Conservation (phyloP, 2,888 invertebrate genomes). For the Drosophila mettleri region DNA sequence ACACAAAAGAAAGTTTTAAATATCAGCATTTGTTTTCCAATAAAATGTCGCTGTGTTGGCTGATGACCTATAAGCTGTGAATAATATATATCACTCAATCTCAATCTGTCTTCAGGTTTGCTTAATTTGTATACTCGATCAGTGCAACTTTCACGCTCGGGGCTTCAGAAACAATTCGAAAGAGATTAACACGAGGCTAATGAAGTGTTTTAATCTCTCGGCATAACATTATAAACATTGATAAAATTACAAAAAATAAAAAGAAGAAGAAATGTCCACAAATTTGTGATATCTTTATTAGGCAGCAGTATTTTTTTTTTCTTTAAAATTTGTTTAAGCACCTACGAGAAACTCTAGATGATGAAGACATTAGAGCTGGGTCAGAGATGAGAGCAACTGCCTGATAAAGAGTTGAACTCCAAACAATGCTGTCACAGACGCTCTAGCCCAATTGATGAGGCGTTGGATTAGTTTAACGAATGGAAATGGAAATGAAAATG, state of each 20-base stretch:
- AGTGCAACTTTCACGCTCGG: conserved; percentile 68
- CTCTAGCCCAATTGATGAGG: conserved; percentile 36
- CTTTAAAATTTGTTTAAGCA: conserved; percentile 41
- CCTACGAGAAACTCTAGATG: conserved; percentile 29
- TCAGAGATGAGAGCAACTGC: conserved; percentile 33
- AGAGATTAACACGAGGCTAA: conserved; percentile 66
- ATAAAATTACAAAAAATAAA: conserved; percentile 1
- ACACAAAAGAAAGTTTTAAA: conserved; percentile 1
- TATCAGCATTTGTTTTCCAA: not conserved
- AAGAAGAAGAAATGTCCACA: conserved; percentile 28
- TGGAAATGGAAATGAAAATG: conserved; percentile 15
- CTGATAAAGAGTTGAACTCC: conserved; percentile 36
- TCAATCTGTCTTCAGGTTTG: conserved; percentile 8
- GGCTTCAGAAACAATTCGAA: conserved; percentile 10
- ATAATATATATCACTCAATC: conserved; percentile 1
- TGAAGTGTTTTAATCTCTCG: conserved; percentile 64
- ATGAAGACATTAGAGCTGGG: conserved; percentile 65
- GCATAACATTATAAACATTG: conserved; percentile 59
- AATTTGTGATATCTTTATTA: conserved; percentile 60
- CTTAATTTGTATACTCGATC: conserved; percentile 17
- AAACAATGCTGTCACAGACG: conserved; percentile 67
- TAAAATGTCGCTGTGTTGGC: too few relatives aligned
- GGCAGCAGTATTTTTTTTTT: not conserved
- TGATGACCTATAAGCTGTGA: not conserved
- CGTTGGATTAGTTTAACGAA: conserved; percentile 45